Evolutionary conservation across 2,888 invertebrate species (phyloP).

Genomic region (Apocheima hispidaria): DNA sequence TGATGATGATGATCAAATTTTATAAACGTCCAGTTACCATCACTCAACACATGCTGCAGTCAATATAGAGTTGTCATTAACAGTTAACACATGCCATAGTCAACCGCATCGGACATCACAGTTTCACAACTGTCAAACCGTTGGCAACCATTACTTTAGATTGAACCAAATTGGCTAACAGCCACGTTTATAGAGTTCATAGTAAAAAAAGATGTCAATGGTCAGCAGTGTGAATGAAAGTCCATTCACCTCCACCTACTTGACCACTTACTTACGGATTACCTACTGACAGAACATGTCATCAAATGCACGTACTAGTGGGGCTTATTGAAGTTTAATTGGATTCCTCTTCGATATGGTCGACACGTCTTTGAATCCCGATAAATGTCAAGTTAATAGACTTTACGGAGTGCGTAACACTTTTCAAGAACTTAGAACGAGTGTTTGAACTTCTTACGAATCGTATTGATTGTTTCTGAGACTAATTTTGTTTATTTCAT

Average conservation of each 20-base stretch:
- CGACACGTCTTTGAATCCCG: conserved; percentile 40
- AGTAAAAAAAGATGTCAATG: conserved; percentile 55
- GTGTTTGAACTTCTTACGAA: conserved; percentile 7
- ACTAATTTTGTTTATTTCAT: neutral
- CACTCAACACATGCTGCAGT: neutral
- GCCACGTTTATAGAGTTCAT: conserved; percentile 52
- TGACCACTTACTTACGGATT: conserved; percentile 61
- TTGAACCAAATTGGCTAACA: conserved; percentile 60
- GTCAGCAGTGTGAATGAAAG: conserved; percentile 56
- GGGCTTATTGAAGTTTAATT: conserved; percentile 37
- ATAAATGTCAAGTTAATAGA: conserved; percentile 35
- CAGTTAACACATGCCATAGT: conserved; percentile 15
- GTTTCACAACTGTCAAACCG: conserved; percentile 45
- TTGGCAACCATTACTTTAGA: conserved; percentile 46
- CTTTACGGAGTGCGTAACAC: conserved; percentile 15
- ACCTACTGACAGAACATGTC: conserved; percentile 67
- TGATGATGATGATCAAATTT: too few relatives aligned
- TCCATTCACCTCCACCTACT: conserved; percentile 68
- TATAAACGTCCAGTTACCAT: neutral
- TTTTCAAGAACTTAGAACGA: conserved; percentile 3
- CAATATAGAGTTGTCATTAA: conserved; percentile 12
- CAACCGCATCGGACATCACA: conserved; percentile 31
- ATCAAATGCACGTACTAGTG: conserved; percentile 58
- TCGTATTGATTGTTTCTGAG: neutral
- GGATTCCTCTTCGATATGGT: conserved; percentile 36